Base-by-base conservation (phyloP, 35 echinoderm and acorn worm species). In the Lytechinus variegatus region DNA sequence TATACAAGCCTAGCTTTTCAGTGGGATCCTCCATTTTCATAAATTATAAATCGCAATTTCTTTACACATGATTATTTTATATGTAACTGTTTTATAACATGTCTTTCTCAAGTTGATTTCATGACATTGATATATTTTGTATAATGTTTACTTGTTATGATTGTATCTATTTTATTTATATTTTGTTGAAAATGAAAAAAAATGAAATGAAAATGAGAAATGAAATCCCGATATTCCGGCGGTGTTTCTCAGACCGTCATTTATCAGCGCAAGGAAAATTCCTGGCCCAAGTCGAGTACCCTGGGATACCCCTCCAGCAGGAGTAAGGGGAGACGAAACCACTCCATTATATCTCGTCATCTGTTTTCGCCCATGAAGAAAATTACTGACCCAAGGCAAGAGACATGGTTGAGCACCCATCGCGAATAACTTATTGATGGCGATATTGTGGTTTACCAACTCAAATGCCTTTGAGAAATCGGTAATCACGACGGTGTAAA, bases 251-350 rank as follows among this genome's bases (percentile, higher is more conserved):
- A 86, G 6, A 87, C 66, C 94, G 4, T 95, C 94, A 8, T 95
- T 95, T 0, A 95, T 54, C 51, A 95, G 19, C 24, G 94, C 94
- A 8, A 95, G 94, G 61, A 95, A 95, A 86, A 79, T 33, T 28
- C 51, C 53, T 16, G 72, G 94, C 16, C 94, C 94, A n/a, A 95
- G 61, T 12, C 61, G 61, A 19, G 72, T 95, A 44, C 94, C 94
- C 72, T 86, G 66, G 11, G 94, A 72, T 19, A 95, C 61, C 27
- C 94, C 61, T 66, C 61, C 61, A 16, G 2, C 52, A 19, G 94
- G 79, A 87, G 94, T 96, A 11, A 56, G 27, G 11, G 28, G 28
- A 33, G 91, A 54, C 58, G 54, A 96, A 27, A 95, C 12, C 44
- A 6, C 28, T 28, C 71, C 24, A 9, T 54, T 27, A 66, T 86